These are phyloP conservation scores for Sesamia nonagrioides DNA, from an alignment of 1,140 invertebrate genomes.

Conservation along the genomic window DNA sequence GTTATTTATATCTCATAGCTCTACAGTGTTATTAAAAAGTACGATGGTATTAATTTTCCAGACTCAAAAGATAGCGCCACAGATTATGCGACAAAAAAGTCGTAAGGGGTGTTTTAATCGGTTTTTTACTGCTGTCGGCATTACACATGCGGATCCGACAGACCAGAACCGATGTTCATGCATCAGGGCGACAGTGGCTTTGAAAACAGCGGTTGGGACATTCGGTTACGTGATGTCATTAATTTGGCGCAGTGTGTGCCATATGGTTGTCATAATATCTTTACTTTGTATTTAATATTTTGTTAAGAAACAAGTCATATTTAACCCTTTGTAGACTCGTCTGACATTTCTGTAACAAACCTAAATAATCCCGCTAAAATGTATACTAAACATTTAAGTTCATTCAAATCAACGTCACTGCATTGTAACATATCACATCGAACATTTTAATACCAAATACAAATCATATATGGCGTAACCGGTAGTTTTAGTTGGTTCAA, in stretches of 20 bases:
- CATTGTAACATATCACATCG: too few species aligned
- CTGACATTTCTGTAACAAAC: too few species aligned
- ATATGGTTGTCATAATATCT: neutral
- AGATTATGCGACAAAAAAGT: conserved; percentile 64
- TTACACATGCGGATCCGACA: conserved; percentile 71
- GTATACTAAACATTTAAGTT: too few species aligned
- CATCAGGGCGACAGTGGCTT: conserved; percentile 47
- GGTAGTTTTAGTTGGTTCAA: too few species aligned
- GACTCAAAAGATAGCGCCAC: conserved; percentile 64
- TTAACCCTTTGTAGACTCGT: too few species aligned
- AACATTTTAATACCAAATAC: too few species aligned
- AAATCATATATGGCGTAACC: too few species aligned
- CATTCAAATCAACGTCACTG: too few species aligned
- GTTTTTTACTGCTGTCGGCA: conserved; percentile 70
- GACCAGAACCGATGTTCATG: conserved; percentile 70
- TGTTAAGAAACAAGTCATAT: neutral
- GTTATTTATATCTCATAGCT: neutral
- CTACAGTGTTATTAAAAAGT: conserved; percentile 16
- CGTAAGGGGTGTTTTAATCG: conserved; percentile 68
- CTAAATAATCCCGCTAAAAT: too few species aligned
- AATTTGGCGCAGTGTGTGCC: neutral
- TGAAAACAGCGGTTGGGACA: conserved; percentile 26
- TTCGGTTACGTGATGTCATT: neutral
- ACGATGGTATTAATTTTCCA: conserved; percentile 41
- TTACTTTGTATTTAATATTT: neutral